Evolutionary conservation across 2,113 vertebrate genomes (phyloP).

Genomic region (Taxidea taxus): DNA sequence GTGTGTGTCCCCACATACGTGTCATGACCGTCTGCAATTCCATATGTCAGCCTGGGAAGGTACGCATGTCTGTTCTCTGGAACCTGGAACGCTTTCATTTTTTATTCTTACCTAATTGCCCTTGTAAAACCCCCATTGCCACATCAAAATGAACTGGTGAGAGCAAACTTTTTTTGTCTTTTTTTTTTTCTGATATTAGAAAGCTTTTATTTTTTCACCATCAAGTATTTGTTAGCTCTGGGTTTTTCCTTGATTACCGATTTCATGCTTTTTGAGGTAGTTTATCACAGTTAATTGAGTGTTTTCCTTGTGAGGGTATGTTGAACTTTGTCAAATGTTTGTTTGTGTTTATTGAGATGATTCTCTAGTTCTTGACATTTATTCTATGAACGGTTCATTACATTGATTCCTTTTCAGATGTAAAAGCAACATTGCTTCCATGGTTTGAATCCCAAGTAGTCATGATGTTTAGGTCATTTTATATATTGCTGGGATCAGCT

Average conservation of each 20-base stretch:
- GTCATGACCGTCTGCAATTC: background rate
- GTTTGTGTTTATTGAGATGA: background rate
- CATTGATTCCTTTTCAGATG: background rate
- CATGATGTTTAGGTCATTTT: background rate
- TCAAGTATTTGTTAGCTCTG: background rate
- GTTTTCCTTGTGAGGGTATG: background rate
- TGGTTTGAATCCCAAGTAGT: background rate
- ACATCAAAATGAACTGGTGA: background rate
- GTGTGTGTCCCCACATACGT: background rate
- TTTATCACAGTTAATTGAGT: background rate
- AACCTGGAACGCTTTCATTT: background rate
- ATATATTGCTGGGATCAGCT: background rate
- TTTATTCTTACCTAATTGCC: background rate
- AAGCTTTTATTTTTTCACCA: background rate
- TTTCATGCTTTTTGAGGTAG: background rate
- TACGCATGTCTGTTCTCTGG: background rate
- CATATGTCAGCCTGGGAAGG: background rate
- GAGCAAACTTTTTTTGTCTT: background rate
- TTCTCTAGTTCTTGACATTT: background rate
- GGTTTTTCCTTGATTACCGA: background rate
- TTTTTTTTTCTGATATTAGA: background rate
- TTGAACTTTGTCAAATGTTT: background rate
- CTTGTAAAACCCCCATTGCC: background rate
- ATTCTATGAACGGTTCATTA: background rate
- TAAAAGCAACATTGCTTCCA: background rate